phyloP scores from a whole-genome alignment of 2,888 invertebrate species.

The Coleophora deauratella region DNA sequence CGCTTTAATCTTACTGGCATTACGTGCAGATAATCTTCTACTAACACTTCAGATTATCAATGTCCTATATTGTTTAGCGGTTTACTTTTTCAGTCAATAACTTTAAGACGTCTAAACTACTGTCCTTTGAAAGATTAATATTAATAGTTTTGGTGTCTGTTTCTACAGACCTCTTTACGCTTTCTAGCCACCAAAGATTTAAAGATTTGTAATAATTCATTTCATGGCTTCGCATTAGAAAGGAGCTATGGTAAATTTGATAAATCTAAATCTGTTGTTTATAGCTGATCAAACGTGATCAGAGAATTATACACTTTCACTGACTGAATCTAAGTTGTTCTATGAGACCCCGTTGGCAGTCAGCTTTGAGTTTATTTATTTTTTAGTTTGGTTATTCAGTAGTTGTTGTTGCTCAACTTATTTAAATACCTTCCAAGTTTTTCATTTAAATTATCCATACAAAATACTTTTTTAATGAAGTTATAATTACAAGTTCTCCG shows the following conservation, averaged over 20 bases:
- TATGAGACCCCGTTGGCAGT: too few relatives aligned
- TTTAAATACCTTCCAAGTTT: too few relatives aligned
- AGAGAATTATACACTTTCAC: constrained; percentile 10
- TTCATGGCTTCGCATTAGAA: constrained; percentile 11
- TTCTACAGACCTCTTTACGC: not conserved
- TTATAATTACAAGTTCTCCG: too few relatives aligned
- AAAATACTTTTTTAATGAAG: not conserved
- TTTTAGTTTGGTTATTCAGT: too few relatives aligned
- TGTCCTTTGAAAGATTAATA: too few relatives aligned
- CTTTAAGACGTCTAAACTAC: too few relatives aligned
- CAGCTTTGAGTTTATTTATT: too few relatives aligned
- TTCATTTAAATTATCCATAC: not conserved
- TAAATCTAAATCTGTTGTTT: constrained; percentile 12
- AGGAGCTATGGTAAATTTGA: constrained; percentile 11
- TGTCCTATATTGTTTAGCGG: too few relatives aligned
- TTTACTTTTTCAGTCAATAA: too few relatives aligned
- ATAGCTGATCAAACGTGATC: constrained; percentile 11
- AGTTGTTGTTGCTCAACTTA: too few relatives aligned
- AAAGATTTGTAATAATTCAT: constrained; percentile 14
- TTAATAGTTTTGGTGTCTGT: too few relatives aligned
- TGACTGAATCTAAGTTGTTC: not conserved
- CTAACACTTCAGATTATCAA: constrained; percentile 5
- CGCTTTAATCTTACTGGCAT: constrained; percentile 3
- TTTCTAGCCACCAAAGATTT: constrained; percentile 11
- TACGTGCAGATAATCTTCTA: constrained; percentile 4